Evolutionary conservation across 2,797 vertebrate genomes (phyloP), one percentile per base, ranked within the genome.

Genomic region (Labeo calbasu): DNA sequence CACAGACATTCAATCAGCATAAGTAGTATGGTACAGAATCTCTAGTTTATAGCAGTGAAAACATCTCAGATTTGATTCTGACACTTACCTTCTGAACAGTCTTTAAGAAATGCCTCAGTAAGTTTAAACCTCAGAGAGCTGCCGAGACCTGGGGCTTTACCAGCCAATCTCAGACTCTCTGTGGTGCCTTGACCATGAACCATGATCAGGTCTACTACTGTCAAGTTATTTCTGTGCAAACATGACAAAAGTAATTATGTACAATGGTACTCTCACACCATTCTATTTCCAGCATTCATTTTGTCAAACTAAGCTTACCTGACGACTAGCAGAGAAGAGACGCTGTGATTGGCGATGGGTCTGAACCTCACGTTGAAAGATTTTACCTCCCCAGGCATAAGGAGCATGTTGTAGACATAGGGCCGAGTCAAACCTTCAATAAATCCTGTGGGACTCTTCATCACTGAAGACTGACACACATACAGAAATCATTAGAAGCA

Each of bases 121-220:
- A 99, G 96, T 94, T 99, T 99, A 92, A 99, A 99, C 91, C 98
- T 96, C 86, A 99, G 94, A 7, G 96, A 98, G 90, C 96, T 97
- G 86, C 96, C 96, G 40, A 95, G 95, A 50, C 98, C 98, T 0
- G 98, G 96, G 86, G 95, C 90, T 89, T 97, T 99, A 88, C 98
- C 97, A 28, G 96, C 97, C 15, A 99, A 93, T 85, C 94, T 97
- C 87, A 99, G 89, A 91, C 93, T 98, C 92, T 99, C 98, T 0
- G 95, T 97, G 0, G 97, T 95, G 57, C 98, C 98, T 89, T 96
- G 96, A 63, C 98, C 98, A 76, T 97, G 96, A 61, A 99, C 96
- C 83, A 98, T 78, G 88, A 99, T 91, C 15, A 95, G 92, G 90
- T 99, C 98, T 80, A 99, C 92, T 88, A 99, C 96, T 0, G 98